Evolutionary conservation across 2,888 invertebrate genomes (phyloP).

Genomic region (Carcina quercana): DNA sequence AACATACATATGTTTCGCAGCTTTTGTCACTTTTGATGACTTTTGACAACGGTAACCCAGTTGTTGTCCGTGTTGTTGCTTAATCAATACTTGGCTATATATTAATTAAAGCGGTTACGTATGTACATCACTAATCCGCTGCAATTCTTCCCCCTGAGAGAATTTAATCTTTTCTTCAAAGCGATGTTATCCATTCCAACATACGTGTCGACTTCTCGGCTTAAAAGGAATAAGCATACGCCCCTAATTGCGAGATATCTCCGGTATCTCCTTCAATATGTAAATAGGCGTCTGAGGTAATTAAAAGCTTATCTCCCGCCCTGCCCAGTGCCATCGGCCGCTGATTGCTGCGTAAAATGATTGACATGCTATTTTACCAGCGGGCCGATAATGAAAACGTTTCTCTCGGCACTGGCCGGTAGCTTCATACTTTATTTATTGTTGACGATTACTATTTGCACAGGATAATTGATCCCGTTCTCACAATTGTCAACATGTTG

Average conservation of each 20-base stretch:
- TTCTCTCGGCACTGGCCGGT: slow-evolving; percentile 42
- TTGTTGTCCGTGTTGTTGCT: too few relatives aligned
- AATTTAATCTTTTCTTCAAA: slow-evolving; percentile 60
- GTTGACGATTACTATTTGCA: slow-evolving; percentile 69
- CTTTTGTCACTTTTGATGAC: too few relatives aligned
- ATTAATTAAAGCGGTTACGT: too few relatives aligned
- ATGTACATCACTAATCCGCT: slow-evolving; percentile 8
- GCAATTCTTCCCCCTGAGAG: slow-evolving; percentile 36
- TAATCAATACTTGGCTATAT: too few relatives aligned
- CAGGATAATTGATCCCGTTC: slow-evolving; percentile 71
- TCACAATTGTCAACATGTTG: slow-evolving; percentile 67
- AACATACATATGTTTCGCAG: too few relatives aligned
- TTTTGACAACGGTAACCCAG: too few relatives aligned
- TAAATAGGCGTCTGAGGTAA: slow-evolving; percentile 69
- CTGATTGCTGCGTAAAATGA: slow-evolving; percentile 68
- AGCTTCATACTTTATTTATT: slow-evolving; percentile 61
- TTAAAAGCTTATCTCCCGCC: slow-evolving; percentile 68
- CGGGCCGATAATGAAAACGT: slow-evolving; percentile 65
- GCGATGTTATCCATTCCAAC: slow-evolving; percentile 56
- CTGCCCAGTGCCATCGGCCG: slow-evolving; percentile 42
- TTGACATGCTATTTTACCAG: slow-evolving; percentile 67
- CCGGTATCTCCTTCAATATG: slow-evolving; percentile 66
- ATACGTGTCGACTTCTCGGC: slow-evolving; percentile 43
- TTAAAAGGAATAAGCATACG: slow-evolving; percentile 64
- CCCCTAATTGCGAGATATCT: slow-evolving; percentile 69